Percentiles rank a stretch among this genome's conserved stretches.
These are phyloP conservation scores for Isurus oxyrinchus DNA, from an alignment of 2,113 vertebrate genomes.

Conservation along the genomic window DNA sequence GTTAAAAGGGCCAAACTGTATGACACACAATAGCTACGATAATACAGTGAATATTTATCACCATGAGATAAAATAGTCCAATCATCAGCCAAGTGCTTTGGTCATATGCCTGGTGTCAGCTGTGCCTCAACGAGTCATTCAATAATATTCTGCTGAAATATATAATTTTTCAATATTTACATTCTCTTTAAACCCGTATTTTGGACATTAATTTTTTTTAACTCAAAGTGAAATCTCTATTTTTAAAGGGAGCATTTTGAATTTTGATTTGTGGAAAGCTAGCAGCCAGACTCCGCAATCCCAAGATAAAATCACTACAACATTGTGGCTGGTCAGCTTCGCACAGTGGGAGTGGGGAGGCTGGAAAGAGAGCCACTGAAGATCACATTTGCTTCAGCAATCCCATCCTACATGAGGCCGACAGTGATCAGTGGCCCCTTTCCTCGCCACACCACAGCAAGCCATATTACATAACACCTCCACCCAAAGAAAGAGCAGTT, in stretches of 20 bases:
- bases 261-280: not conserved
- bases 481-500: not conserved
- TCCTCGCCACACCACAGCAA: not conserved
- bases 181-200: not conserved
- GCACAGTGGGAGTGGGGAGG: not conserved
- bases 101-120: not conserved
- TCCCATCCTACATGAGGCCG: not conserved
- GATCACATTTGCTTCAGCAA: not conserved
- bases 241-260: not conserved
- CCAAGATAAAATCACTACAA: not conserved
- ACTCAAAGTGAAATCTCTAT: not conserved
- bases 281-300: not conserved
- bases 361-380: not conserved
- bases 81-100: not conserved
- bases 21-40: not conserved
- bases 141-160: not conserved
- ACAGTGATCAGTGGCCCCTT: not conserved
- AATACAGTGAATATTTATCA: not conserved
- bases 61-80: not conserved
- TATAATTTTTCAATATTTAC: not conserved
- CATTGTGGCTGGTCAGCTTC: not conserved
- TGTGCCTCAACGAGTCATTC: not conserved
- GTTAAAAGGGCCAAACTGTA: not conserved
- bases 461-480: not conserved
- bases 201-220: not conserved